A percentile compares a stretch with the other conserved stretches of the same genome.
These are phyloP conservation scores for Drosophila cardini DNA, from an alignment of 1,140 invertebrate genomes.

Conservation along the genomic window DNA sequence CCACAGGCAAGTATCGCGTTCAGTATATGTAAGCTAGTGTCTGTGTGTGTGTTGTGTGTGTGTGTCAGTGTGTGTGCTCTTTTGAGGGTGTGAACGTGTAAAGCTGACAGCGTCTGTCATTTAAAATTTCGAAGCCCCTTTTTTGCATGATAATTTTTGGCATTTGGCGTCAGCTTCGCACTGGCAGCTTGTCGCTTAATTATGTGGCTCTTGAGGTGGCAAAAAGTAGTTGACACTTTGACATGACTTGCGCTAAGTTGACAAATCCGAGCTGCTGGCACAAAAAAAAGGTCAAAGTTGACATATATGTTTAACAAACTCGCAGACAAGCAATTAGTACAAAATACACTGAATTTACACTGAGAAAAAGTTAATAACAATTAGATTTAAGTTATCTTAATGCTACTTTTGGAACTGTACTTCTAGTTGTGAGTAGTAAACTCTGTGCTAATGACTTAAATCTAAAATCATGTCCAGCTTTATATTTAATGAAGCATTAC, in stretches of 20 bases:
- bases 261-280: constrained; percentile 26
- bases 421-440: background rate
- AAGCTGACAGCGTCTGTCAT: constrained; percentile 69
- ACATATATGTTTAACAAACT: background rate
- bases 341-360: background rate
- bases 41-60: constrained; percentile 17
- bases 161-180: constrained; percentile 55
- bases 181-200: constrained; percentile 72
- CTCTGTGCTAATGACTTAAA: background rate
- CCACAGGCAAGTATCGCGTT: background rate
- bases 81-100: constrained; percentile 49
- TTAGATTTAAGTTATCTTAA: too few relatives aligned
- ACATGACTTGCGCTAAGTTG: constrained; percentile 47
- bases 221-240: constrained; percentile 61
- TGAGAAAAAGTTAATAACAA: background rate
- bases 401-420: background rate
- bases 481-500: background rate
- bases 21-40: too few relatives aligned
- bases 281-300: background rate
- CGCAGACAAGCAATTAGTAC: constrained; percentile 16
- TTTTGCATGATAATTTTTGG: constrained; percentile 63
- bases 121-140: constrained; percentile 58
- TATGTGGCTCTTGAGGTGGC: constrained; percentile 55
- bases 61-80: constrained; percentile 15
- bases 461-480: background rate